Percentiles rank a stretch among this genome's conserved stretches.
Evolutionary conservation across 2,113 vertebrate genomes (phyloP).

Genomic region (Eptesicus fuscus): DNA sequence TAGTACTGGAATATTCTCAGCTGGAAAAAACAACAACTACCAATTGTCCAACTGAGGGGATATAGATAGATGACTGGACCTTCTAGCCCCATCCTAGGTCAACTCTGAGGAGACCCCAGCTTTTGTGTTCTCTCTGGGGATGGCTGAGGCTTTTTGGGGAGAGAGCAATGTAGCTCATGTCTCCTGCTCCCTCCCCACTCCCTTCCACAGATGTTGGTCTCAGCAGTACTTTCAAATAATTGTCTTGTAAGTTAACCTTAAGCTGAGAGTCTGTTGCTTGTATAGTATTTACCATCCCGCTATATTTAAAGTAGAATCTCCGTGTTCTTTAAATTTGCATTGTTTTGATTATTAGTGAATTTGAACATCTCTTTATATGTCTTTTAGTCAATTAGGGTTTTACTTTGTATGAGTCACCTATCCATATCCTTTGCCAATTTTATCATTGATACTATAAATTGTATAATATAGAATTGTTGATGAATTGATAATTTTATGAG

Average conservation of each 20-base stretch:
- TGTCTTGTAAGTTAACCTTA: background rate
- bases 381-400: background rate
- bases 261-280: background rate
- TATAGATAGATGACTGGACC: background rate
- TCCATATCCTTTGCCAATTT: background rate
- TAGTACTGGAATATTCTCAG: background rate
- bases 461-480: background rate
- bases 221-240: background rate
- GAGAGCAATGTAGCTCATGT: background rate
- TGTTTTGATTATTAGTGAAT: background rate
- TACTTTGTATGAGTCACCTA: background rate
- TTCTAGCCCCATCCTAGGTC: background rate
- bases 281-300: background rate
- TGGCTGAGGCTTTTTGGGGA: background rate
- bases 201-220: background rate
- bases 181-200: background rate
- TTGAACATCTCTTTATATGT: background rate
- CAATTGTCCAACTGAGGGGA: background rate
- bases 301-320: background rate
- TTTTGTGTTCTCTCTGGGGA: background rate
- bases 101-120: background rate
- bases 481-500: background rate
- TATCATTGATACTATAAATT: background rate
- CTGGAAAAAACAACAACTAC: background rate
- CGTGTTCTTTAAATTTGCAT: background rate